These are phyloP conservation scores for Heliocidaris erythrogramma DNA, from an alignment of 35 echinoderm and acorn worm genomes.

Conservation along the genomic window DNA sequence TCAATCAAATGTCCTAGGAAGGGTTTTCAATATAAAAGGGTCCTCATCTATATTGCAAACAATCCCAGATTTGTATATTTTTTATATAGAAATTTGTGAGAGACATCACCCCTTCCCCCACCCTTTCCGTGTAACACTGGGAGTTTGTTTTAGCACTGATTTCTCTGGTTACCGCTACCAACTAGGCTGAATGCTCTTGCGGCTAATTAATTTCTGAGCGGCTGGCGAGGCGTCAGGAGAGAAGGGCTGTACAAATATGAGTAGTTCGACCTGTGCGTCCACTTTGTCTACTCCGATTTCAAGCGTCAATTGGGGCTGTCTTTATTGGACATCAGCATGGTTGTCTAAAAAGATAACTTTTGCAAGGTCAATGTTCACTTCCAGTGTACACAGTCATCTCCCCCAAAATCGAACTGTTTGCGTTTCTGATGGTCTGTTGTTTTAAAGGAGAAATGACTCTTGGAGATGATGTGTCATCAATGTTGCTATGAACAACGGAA, in stretches of 20 bases:
- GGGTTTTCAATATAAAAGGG: too few species aligned
- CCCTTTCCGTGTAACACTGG: neutral
- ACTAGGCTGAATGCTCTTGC: neutral
- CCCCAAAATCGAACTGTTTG: neutral
- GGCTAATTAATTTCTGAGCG: slow-evolving; percentile 16
- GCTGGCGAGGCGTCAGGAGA: slow-evolving; percentile 5
- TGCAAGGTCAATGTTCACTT: neutral
- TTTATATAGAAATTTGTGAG: too few species aligned
- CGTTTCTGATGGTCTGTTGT: neutral
- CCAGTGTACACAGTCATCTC: neutral
- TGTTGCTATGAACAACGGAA: neutral
- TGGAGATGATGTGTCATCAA: neutral
- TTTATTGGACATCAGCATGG: neutral
- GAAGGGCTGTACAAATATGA: slow-evolving; percentile 16
- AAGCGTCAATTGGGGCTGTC: slow-evolving; percentile 6
- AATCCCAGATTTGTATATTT: too few species aligned
- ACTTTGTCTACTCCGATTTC: slow-evolving; percentile 9
- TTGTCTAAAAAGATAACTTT: neutral
- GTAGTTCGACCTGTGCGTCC: neutral
- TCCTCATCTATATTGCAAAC: too few species aligned
- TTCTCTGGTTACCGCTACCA: neutral
- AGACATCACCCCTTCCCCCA: neutral
- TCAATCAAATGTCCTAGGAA: too few species aligned
- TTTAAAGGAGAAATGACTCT: neutral
- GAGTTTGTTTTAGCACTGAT: slow-evolving; percentile 1